These are phyloP conservation scores for Thyatira batis DNA, from an alignment of 2,888 invertebrate species.

Conservation along the genomic window DNA sequence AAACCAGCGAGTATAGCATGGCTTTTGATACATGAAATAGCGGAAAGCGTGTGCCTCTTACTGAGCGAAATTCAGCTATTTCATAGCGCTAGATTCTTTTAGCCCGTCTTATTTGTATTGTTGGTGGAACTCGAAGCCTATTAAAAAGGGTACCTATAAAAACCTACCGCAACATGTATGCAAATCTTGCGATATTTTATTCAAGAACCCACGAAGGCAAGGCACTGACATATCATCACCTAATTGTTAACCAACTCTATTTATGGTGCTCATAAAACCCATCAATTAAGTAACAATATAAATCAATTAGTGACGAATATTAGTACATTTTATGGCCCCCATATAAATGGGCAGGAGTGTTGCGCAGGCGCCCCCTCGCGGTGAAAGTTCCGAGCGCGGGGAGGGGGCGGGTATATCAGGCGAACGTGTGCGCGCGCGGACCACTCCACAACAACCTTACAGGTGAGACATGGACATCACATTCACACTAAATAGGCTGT, in stretches of 20 bases:
- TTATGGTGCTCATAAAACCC: neutral
- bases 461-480: conserved; percentile 53
- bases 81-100: too few relatives aligned
- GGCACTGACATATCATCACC: too few relatives aligned
- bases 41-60: too few relatives aligned
- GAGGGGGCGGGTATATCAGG: conserved; percentile 64
- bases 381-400: conserved; percentile 61
- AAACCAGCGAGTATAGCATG: neutral
- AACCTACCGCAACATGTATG: too few relatives aligned
- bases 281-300: neutral
- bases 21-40: too few relatives aligned
- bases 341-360: conserved; percentile 52
- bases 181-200: too few relatives aligned
- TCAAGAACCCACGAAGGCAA: too few relatives aligned
- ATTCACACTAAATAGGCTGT: conserved; percentile 17
- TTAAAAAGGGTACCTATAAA: too few relatives aligned
- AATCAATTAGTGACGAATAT: conserved; percentile 25
- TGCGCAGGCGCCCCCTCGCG: conserved; percentile 57
- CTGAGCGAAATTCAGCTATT: too few relatives aligned
- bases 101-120: too few relatives aligned
- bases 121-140: too few relatives aligned
- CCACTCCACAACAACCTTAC: conserved; percentile 60
- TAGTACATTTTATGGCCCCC: conserved; percentile 42
- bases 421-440: conserved; percentile 62
- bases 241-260: neutral